These are phyloP conservation scores for Erpornis zantholeuca DNA, from an alignment of 2,113 vertebrate genomes.

Conservation along the genomic window DNA sequence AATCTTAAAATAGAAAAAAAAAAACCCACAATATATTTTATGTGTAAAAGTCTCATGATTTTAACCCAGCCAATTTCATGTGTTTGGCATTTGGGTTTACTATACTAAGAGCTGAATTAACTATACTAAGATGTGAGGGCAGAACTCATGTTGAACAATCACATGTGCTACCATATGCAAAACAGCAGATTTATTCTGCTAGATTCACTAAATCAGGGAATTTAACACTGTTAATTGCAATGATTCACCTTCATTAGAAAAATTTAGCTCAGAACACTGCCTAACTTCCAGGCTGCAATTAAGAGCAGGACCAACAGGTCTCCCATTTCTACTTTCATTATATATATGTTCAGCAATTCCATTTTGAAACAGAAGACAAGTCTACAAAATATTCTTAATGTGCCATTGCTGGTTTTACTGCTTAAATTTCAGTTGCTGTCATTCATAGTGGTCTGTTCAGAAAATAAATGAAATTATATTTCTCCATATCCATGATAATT, in stretches of 20 bases:
- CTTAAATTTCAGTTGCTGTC: neutral
- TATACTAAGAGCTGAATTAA: neutral
- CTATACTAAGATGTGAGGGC: neutral
- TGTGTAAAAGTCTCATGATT: neutral
- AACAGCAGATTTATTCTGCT: neutral
- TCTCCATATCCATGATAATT: neutral
- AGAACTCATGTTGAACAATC: neutral
- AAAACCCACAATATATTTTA: too few relatives aligned
- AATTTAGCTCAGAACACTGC: neutral
- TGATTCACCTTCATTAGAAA: neutral
- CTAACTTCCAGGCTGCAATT: neutral
- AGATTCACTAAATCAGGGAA: neutral
- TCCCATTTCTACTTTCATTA: neutral
- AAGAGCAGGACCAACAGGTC: neutral
- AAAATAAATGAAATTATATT: neutral
- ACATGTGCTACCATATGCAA: neutral
- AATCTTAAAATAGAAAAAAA: too few relatives aligned
- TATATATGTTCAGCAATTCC: neutral
- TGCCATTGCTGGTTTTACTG: neutral
- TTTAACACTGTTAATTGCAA: neutral
- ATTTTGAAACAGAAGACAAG: neutral
- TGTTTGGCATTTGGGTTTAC: neutral
- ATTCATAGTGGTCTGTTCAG: neutral
- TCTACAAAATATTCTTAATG: neutral
- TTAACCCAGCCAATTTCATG: neutral